phyloP scores from a whole-genome alignment of 2,888 invertebrate species.

The Ommatoiulus sabulosus region DNA sequence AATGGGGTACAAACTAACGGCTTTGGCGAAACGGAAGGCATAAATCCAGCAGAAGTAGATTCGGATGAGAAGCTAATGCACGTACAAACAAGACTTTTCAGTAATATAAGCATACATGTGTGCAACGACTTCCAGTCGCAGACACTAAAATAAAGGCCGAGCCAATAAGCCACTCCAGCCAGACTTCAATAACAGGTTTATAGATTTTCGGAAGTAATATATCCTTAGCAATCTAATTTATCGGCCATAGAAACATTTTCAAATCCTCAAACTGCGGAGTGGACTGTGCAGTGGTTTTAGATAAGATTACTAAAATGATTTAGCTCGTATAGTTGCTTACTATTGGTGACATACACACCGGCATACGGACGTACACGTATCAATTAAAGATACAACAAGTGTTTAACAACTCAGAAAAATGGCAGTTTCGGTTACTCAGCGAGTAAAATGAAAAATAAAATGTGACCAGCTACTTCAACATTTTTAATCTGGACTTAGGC shows the following conservation, averaged over 20 bases:
- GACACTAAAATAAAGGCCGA: conserved; percentile 18
- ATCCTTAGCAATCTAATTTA: background rate
- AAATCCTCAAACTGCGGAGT: background rate
- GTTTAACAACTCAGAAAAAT: too few relatives aligned
- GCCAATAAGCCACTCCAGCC: background rate
- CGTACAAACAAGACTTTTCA: conserved; percentile 6
- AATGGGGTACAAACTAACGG: conserved; percentile 2
- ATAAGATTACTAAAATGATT: background rate
- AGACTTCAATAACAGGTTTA: conserved; percentile 5
- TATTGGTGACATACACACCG: too few relatives aligned
- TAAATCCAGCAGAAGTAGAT: background rate
- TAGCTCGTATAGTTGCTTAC: too few relatives aligned
- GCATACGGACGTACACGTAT: too few relatives aligned
- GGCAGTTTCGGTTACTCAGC: too few relatives aligned
- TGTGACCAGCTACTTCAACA: too few relatives aligned
- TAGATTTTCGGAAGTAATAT: background rate
- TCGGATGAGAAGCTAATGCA: conserved; percentile 6
- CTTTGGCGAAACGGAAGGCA: background rate
- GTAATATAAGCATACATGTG: background rate
- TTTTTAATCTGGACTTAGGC: too few relatives aligned
- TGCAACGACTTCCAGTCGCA: background rate
- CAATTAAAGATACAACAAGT: too few relatives aligned
- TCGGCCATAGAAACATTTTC: background rate
- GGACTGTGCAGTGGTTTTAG: background rate
- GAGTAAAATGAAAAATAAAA: too few relatives aligned